Evolutionary conservation across 2,797 vertebrate species (phyloP), one percentile per base, ranked within the genome.

Genomic region (Cynodonichthys magdalenae): DNA sequence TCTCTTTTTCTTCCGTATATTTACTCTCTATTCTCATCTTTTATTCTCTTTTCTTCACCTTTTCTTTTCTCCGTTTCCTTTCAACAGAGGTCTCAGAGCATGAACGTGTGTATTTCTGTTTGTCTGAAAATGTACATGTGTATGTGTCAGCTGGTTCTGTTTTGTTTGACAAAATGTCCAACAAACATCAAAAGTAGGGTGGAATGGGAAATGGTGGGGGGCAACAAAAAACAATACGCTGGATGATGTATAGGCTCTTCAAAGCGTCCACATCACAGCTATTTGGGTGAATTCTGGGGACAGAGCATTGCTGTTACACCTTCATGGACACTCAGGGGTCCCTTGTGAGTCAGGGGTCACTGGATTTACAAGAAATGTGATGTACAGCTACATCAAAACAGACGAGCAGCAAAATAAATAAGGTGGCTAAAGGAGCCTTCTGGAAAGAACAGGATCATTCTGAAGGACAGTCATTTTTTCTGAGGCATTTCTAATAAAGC

Each of bases 151-250:
- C 10, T 36, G 1, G 34, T 19, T 36, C 42, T 54, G 66, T 73
- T 68, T 66, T 59, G 61, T 62, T 27, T 5, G 71, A 72, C 77
- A 79, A 81, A 86, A 83, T 83, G 77, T 76, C 82, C 82, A 77
- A 65, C 59, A 72, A 63, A 82, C 79, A 85, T 88, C 77, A 87
- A 79, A 88, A 15, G 1, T 1, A 0, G 63, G 44, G 58, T 59
- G 71, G 55, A 59, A 69, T 47, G 60, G 69, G 71, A 75, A 66
- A 71, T 59, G 36, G 48, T 18, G 52, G 39, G 55, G 24, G 46
- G 17, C 18, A 56, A 19, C 53, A 12, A 39, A 59, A 62, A 80
- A 36, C 34, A 10, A 36, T 36, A 36, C 1, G 10, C 34, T 36
- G 31, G 9, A 36, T 36, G 34, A 36, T 36, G 34, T 12, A 36